Base-by-base conservation (phyloP, 2,888 invertebrate species). In the Esperia sulphurella region DNA sequence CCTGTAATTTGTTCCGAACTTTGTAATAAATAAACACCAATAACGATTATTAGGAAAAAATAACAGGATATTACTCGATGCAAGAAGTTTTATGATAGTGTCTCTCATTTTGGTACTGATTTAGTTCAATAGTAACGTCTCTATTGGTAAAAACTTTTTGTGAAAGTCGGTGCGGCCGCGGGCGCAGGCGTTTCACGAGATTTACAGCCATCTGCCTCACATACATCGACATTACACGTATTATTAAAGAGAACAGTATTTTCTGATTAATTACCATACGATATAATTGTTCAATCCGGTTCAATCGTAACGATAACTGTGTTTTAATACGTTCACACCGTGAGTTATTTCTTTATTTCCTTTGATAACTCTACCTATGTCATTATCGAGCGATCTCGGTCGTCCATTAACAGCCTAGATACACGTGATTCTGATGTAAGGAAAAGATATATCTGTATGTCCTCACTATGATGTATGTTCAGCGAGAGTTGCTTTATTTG, bases 21-120 rank as follows among this genome's bases (percentile, higher is more conserved):
- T 84, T 80, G 84, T 86, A 87, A 89, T 89, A 89, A 89, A 89
- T 89, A 89, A 89, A 88, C 87, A 87, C 80, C 87, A 88, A 88
- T 89, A 88, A 88, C 83, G 83, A 88, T 88, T 87, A 88, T 89
- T 89, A 88, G 74, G 79, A 83, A 82, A 82, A 87, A 87, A 87
- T 87, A 86, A 88, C 83, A 87, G 87, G 86, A 87, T 87, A 88
- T 88, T 87, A 88, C 76, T 69, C 62, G 72, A 66, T 73, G 66
- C 63, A 60, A 63, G 71, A 76, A 79, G 75, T 74, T 85, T 83
- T 83, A 84, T 78, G 77, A 66, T 69, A 68, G 77, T 78, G 80
- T 85, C 75, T 80, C 75, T 79, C 71, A 68, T 57, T 64, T 61
- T 69, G 67, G 63, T 66, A 78, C 65, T 70, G 71, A 80, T 80